Percentiles rank a stretch among this genome's conserved stretches.
Evolutionary conservation across 2,888 invertebrate genomes (phyloP).

Genomic region (Yponomeuta sedellus): DNA sequence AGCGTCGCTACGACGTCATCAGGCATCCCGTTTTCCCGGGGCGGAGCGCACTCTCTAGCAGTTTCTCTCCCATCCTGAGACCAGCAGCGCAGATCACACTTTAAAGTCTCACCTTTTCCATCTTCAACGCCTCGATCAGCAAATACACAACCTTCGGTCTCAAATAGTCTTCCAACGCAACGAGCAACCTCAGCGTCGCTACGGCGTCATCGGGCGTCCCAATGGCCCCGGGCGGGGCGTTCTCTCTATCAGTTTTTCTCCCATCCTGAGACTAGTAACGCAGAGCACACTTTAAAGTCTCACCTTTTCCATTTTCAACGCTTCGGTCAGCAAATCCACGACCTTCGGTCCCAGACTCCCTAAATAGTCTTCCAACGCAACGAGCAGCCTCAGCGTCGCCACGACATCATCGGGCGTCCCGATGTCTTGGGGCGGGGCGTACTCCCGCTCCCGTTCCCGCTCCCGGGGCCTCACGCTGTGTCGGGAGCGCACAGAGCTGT

Average conservation of each 20-base stretch:
- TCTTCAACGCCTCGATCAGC: constrained; percentile 84
- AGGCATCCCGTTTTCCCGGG: constrained; percentile 26
- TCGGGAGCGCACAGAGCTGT: neutral
- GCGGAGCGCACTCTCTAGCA: neutral
- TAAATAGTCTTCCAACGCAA: constrained; percentile 88
- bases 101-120: constrained; percentile 78
- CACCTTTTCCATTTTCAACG: constrained; percentile 85
- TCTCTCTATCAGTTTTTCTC: neutral
- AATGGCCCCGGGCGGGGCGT: constrained; percentile 21
- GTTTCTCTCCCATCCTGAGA: no score
- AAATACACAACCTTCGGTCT: constrained; percentile 87
- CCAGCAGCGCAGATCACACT: neutral
- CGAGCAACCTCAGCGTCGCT: constrained; percentile 82
- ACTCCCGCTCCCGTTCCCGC: neutral
- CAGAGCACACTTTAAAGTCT: neutral
- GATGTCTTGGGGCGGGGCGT: constrained; percentile 21
- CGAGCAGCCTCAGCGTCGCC: constrained; percentile 82
- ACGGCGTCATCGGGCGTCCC: constrained; percentile 69
- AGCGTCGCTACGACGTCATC: constrained; percentile 80
- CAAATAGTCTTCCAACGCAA: constrained; percentile 88
- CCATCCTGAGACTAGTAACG: neutral
- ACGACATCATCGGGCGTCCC: constrained; percentile 69
- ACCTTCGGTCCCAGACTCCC: constrained; percentile 90
- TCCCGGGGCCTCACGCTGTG: neutral
- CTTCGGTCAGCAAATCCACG: constrained; percentile 84